These are phyloP conservation scores for Poecilia picta DNA, from an alignment of 2,797 vertebrate genomes.

Conservation along the genomic window DNA sequence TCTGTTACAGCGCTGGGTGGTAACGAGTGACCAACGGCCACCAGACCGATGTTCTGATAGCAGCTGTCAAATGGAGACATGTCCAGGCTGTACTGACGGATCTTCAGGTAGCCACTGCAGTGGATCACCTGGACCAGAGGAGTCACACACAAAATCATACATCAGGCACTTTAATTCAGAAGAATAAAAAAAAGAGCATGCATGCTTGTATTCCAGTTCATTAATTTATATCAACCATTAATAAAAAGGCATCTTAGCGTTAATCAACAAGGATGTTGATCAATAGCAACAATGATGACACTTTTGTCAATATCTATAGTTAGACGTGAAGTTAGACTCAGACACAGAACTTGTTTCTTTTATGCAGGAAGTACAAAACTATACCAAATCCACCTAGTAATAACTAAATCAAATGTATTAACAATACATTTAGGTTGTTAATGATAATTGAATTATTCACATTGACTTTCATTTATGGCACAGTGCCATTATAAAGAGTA, in stretches of 20 bases:
- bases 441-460: background rate
- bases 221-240: background rate
- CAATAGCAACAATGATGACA: background rate
- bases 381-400: background rate
- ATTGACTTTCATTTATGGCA: background rate
- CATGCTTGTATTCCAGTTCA: background rate
- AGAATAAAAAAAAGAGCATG: background rate
- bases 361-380: background rate
- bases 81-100: constrained; percentile 96
- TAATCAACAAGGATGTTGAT: background rate
- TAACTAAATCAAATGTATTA: background rate
- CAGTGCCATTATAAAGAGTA: background rate
- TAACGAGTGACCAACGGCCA: constrained; percentile 96
- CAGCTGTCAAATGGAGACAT: constrained; percentile 98
- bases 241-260: background rate
- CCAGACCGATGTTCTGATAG: constrained; percentile 97
- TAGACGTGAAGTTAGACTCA: background rate
- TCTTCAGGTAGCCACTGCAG: constrained; percentile 98
- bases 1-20: constrained; percentile 97
- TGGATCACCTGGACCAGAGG: constrained; percentile 89
- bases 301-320: background rate
- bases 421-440: background rate
- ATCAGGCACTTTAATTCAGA: background rate
- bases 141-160: background rate
- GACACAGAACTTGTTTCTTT: background rate